These are phyloP conservation scores for Lepetodrilus schrolli DNA, from an alignment of 2,888 invertebrate genomes.

Conservation along the genomic window DNA sequence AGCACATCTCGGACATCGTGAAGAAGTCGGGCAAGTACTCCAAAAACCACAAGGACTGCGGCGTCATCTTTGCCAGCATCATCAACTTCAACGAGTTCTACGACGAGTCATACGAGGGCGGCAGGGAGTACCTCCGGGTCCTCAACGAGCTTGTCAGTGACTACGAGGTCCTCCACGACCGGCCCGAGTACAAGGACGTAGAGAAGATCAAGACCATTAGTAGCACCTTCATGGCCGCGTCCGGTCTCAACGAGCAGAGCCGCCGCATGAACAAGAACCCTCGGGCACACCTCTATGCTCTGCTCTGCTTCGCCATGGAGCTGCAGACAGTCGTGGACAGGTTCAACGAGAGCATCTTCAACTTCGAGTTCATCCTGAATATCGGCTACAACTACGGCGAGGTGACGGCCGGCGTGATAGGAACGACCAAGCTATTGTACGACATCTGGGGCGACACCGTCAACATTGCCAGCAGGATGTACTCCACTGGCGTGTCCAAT, in stretches of 20 bases:
- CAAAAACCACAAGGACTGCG: slow-evolving; percentile 92
- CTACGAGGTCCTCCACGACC: slow-evolving; percentile 92
- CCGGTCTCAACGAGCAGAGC: slow-evolving; percentile 89
- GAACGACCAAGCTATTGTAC: slow-evolving; percentile 95
- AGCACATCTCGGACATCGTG: slow-evolving; percentile 90
- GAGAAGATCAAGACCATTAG: slow-evolving; percentile 98
- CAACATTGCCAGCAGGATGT: slow-evolving; percentile 97
- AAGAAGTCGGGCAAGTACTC: slow-evolving; percentile 93
- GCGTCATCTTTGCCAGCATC: slow-evolving; percentile 95
- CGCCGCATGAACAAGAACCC: slow-evolving; percentile 83
- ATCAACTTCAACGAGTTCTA: slow-evolving; percentile 98
- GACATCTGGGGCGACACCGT: slow-evolving; percentile 99
- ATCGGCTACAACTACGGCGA: slow-evolving; percentile 95
- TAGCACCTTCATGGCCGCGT: slow-evolving; percentile 97
- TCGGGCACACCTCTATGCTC: slow-evolving; percentile 86
- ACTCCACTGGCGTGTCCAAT: slow-evolving; percentile 92
- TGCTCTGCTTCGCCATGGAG: slow-evolving; percentile 94
- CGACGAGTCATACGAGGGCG: slow-evolving; percentile 95
- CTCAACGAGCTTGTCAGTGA: slow-evolving; percentile 96
- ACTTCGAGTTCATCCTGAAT: slow-evolving; percentile 75
- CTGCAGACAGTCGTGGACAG: slow-evolving; percentile 81
- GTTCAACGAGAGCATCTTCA: slow-evolving; percentile 75
- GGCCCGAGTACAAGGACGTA: slow-evolving; percentile 87
- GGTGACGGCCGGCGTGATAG: slow-evolving; percentile 96
- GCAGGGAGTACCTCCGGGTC: slow-evolving; percentile 94